Conservation (phyloP, 2,113 vertebrate species). For the Monopterus albus region DNA sequence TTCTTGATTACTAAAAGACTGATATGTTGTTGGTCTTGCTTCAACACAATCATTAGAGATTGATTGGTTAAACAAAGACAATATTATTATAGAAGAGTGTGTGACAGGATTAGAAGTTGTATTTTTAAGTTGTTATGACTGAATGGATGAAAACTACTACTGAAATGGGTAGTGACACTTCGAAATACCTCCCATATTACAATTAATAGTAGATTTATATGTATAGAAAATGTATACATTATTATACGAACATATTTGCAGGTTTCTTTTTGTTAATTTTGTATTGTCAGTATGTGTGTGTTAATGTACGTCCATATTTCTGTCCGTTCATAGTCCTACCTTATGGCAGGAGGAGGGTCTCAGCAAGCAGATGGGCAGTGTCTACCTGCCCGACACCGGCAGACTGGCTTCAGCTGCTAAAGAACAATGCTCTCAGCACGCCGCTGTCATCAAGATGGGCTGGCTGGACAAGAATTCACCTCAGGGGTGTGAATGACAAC, state of each 20-base stretch:
- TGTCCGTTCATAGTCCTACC: constrained; percentile 41
- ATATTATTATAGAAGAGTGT: too few species aligned
- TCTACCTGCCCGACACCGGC: constrained; percentile 64
- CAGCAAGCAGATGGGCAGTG: constrained; percentile 60
- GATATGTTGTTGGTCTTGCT: too few species aligned
- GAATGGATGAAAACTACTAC: too few species aligned
- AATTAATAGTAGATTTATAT: too few species aligned
- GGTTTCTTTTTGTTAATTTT: background rate
- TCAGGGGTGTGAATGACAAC: constrained; percentile 84
- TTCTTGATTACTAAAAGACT: too few species aligned
- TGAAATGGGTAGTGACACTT: too few species aligned
- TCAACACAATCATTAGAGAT: too few species aligned
- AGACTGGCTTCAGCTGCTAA: constrained; percentile 18
- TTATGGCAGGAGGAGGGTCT: constrained; percentile 68
- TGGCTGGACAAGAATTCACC: constrained; percentile 97
- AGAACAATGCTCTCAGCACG: constrained; percentile 51
- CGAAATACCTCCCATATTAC: too few species aligned
- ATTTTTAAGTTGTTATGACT: too few species aligned
- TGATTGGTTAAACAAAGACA: too few species aligned
- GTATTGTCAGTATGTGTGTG: background rate
- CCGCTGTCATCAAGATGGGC: constrained; percentile 85
- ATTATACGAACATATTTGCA: background rate
- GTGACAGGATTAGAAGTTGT: too few species aligned
- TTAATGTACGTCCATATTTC: background rate
- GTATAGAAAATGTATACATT: background rate